Conservation (phyloP, 35 echinoderm and acorn worm genomes). For the Nesometra sesokonis region DNA sequence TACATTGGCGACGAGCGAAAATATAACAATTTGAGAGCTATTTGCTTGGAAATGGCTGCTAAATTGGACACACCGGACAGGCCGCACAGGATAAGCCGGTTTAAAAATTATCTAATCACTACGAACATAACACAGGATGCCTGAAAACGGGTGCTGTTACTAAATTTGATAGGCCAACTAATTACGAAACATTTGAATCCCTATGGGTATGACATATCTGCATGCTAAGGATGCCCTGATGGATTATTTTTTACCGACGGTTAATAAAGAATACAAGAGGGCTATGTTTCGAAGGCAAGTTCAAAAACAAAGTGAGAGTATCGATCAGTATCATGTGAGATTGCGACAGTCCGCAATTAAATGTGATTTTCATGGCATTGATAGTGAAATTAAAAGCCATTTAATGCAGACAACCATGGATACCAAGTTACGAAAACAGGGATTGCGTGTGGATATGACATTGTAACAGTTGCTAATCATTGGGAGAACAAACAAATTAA, state of each 20-base stretch:
- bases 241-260: no score
- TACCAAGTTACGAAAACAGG: not conserved
- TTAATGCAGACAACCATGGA: not conserved
- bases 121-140: not conserved
- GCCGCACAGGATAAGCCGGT: not conserved
- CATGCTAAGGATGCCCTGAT: no score
- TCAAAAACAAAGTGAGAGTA: not conserved
- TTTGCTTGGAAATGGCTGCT: not conserved
- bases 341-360: constrained; percentile 1
- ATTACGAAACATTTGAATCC: not conserved
- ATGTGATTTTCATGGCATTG: constrained; percentile 12
- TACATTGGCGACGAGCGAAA: not conserved
- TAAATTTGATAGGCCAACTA: not conserved
- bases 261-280: no score
- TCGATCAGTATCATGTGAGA: not conserved
- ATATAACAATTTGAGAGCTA: not conserved
- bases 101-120: not conserved
- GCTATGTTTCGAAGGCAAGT: no score
- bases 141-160: not conserved
- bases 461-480: not conserved
- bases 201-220: no score
- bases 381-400: constrained; percentile 19
- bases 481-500: not conserved
- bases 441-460: not conserved
- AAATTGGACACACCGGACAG: not conserved